Evolutionary conservation across 1,140 invertebrate genomes (phyloP).

Genomic region (Centruroides sculpturatus): DNA sequence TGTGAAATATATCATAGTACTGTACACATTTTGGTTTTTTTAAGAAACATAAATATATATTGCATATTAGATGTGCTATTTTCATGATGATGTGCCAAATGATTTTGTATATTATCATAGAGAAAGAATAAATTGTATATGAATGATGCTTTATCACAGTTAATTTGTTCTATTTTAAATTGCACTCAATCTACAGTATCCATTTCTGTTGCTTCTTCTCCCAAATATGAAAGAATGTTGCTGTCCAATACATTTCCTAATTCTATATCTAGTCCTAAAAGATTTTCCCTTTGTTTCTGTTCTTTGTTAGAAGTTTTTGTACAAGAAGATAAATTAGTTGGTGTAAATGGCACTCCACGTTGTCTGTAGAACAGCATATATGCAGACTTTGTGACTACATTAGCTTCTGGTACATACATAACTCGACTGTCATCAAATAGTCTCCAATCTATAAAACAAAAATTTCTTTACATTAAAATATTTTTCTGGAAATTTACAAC

Average conservation of each 20-base stretch:
- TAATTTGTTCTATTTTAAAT: too few relatives aligned
- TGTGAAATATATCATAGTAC: too few relatives aligned
- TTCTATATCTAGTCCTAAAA: neutral
- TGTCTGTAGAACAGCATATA: constrained; percentile 36
- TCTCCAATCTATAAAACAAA: constrained; percentile 30
- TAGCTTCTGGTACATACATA: constrained; percentile 24
- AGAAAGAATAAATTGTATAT: too few relatives aligned
- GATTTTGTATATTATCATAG: too few relatives aligned
- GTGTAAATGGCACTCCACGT: constrained; percentile 12
- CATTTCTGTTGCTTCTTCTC: neutral
- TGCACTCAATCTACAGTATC: neutral
- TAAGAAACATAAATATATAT: too few relatives aligned
- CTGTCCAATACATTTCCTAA: neutral
- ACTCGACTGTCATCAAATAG: constrained; percentile 35
- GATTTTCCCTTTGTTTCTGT: neutral
- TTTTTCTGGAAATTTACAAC: too few relatives aligned
- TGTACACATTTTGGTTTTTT: too few relatives aligned
- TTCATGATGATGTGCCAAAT: too few relatives aligned
- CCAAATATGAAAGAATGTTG: neutral
- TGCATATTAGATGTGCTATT: too few relatives aligned
- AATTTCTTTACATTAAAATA: too few relatives aligned
- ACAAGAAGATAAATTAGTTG: neutral
- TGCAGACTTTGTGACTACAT: constrained; percentile 29
- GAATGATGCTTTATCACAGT: too few relatives aligned
- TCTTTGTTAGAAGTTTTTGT: neutral